phyloP scores from a whole-genome alignment of 2,797 vertebrate genomes.

The Thamnophis elegans region DNA sequence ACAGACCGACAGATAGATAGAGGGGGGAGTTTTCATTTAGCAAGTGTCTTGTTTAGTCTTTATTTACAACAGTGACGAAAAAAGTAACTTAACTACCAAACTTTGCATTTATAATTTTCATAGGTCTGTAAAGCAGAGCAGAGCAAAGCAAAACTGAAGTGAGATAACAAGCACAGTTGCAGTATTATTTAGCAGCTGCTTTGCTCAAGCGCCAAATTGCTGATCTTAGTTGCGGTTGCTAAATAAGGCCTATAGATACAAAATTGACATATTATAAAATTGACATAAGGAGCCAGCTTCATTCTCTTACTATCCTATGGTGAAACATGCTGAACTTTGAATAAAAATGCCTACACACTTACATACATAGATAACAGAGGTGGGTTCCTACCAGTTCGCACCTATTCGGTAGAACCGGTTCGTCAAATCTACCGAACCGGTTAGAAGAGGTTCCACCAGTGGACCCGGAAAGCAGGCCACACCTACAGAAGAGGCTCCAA shows the following conservation, averaged over 20 bases:
- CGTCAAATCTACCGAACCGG: too few relatives aligned
- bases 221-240: background rate
- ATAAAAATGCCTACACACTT: background rate
- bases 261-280: background rate
- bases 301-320: background rate
- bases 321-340: background rate
- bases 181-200: background rate
- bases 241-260: background rate
- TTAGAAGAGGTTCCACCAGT: too few relatives aligned
- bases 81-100: background rate
- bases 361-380: background rate
- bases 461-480: too few relatives aligned
- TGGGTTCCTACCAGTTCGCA: too few relatives aligned
- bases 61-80: background rate
- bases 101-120: background rate
- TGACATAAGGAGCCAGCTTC: background rate
- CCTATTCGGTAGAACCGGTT: too few relatives aligned
- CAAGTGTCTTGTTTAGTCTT: background rate
- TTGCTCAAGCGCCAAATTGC: background rate
- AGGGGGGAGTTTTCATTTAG: background rate
- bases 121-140: background rate
- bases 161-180: background rate
- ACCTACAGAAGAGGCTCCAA: too few relatives aligned
- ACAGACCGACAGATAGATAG: background rate
- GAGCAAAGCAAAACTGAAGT: background rate